phyloP scores from a whole-genome alignment of 2,888 invertebrate species.

The Slavum lentiscoides region DNA sequence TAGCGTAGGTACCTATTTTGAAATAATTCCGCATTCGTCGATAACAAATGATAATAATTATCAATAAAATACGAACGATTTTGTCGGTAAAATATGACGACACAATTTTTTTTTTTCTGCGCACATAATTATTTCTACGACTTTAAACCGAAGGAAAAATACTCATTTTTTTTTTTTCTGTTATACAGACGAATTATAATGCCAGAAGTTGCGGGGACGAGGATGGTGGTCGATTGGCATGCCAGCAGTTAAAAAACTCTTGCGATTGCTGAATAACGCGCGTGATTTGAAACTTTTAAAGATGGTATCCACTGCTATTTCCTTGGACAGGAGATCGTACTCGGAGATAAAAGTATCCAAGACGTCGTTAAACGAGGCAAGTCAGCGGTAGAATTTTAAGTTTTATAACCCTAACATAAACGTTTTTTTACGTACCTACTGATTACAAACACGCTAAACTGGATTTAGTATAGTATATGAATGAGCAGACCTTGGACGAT shows the following conservation, averaged over 20 bases:
- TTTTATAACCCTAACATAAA: not conserved
- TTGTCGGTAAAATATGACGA: too few species aligned
- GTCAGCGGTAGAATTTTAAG: not conserved
- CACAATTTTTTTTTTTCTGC: too few species aligned
- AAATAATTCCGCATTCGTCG: not conserved
- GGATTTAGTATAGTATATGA: not conserved
- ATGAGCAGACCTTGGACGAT: slow-evolving; percentile 22
- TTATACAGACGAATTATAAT: not conserved
- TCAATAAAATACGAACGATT: too few species aligned
- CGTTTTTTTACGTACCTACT: not conserved
- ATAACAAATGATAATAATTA: not conserved
- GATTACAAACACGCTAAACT: slow-evolving; percentile 22
- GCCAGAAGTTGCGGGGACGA: not conserved
- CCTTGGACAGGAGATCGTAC: slow-evolving; percentile 35
- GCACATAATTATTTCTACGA: too few species aligned
- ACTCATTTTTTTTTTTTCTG: not conserved
- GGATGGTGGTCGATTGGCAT: slow-evolving; percentile 1
- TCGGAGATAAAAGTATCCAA: slow-evolving; percentile 34
- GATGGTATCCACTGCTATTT: slow-evolving; percentile 32
- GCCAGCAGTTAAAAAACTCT: slow-evolving; percentile 6
- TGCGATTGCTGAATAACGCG: not conserved
- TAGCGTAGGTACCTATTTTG: too few species aligned
- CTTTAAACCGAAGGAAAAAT: too few species aligned
- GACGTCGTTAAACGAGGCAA: slow-evolving; percentile 31
- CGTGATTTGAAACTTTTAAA: slow-evolving; percentile 16